phyloP scores from a whole-genome alignment of 1,140 invertebrate species.

The Drosophila arawakana region DNA sequence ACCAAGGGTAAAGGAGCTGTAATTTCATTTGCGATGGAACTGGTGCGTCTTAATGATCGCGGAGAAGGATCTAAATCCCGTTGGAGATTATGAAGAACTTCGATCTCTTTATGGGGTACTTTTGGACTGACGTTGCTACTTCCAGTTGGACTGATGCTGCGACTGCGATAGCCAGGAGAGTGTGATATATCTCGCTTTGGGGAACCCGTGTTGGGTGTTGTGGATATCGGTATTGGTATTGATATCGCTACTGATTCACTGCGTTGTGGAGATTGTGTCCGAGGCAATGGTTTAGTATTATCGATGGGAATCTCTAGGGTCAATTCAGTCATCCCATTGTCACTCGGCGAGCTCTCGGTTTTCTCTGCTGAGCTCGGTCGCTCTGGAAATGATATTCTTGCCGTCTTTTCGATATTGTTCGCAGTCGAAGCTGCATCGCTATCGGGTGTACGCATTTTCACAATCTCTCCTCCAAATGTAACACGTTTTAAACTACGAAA shows the following conservation, averaged over 20 bases:
- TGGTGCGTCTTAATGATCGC: constrained; percentile 53
- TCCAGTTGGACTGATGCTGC: constrained; percentile 84
- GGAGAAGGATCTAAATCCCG: constrained; percentile 85
- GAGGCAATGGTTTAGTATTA: constrained; percentile 73
- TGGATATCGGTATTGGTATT: background rate
- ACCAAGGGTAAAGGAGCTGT: constrained; percentile 24
- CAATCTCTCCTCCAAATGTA: constrained; percentile 92
- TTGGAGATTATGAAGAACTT: constrained; percentile 87
- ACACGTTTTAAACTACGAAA: constrained; percentile 87
- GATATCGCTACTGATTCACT: background rate
- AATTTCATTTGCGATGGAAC: constrained; percentile 8
- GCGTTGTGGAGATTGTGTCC: constrained; percentile 28
- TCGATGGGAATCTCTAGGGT: constrained; percentile 75
- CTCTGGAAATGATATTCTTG: background rate
- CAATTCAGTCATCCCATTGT: constrained; percentile 50
- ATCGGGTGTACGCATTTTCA: constrained; percentile 93
- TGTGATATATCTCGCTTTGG: constrained; percentile 32
- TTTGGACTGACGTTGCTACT: constrained; percentile 85
- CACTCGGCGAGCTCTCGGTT: background rate
- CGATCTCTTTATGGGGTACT: constrained; percentile 86
- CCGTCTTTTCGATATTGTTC: constrained; percentile 55
- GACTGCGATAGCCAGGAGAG: constrained; percentile 56
- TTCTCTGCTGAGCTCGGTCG: background rate
- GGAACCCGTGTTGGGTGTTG: background rate
- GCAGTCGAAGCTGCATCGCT: constrained; percentile 86